phyloP scores from a whole-genome alignment of 2,113 vertebrate species.

The Sander vitreus region DNA sequence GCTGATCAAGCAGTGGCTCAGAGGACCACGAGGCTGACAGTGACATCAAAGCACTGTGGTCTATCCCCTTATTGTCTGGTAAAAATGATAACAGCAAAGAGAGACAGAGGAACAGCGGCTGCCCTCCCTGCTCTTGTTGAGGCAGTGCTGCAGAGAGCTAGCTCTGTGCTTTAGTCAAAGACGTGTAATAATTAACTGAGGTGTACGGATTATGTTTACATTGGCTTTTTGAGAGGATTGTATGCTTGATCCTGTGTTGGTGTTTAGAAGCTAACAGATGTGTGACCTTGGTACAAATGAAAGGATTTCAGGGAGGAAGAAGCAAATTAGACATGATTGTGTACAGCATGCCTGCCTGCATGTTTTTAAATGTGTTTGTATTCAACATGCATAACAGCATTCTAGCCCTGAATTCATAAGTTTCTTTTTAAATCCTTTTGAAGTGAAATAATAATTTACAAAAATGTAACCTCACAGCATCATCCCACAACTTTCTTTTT shows the following conservation, averaged over 20 bases:
- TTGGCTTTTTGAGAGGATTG: background rate
- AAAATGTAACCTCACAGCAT: background rate
- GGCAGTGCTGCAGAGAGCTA: constrained; percentile 40
- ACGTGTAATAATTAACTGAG: constrained; percentile 41
- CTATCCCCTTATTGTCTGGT: constrained; percentile 76
- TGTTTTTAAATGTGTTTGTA: background rate
- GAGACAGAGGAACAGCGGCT: constrained; percentile 45
- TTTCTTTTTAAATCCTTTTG: background rate
- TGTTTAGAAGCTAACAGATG: background rate
- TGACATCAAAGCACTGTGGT: constrained; percentile 74
- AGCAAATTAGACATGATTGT: constrained; percentile 5
- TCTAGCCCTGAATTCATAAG: background rate
- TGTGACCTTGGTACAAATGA: constrained; percentile 11
- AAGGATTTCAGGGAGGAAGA: background rate
- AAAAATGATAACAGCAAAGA: constrained; percentile 73
- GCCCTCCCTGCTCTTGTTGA: constrained; percentile 47
- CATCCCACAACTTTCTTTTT: background rate
- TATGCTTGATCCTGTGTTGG: constrained; percentile 27
- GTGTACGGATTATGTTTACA: constrained; percentile 25
- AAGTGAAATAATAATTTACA: background rate
- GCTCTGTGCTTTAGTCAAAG: constrained; percentile 36
- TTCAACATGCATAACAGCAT: background rate
- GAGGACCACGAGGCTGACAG: constrained; percentile 66
- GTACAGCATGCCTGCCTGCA: background rate
- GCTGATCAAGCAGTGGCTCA: constrained; percentile 67